These are phyloP conservation scores for Mya arenaria DNA, from an alignment of 1,140 invertebrate species.

Conservation along the genomic window DNA sequence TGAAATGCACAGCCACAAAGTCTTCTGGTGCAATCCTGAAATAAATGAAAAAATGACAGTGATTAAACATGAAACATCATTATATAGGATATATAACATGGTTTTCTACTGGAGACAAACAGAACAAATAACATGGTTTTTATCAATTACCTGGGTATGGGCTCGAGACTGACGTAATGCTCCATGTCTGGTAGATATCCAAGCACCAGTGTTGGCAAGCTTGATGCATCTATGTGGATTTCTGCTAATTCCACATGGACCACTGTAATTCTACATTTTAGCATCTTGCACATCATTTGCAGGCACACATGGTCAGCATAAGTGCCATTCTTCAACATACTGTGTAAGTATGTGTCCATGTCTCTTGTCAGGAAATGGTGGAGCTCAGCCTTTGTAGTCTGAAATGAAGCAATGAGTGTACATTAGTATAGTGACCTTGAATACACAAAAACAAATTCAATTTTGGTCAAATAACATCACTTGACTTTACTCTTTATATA, in stretches of 20 bases:
- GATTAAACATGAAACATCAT: too few species aligned
- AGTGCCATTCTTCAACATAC: constrained; percentile 12
- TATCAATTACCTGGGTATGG: neutral
- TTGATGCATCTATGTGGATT: neutral
- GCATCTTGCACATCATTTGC: neutral
- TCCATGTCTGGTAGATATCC: constrained; percentile 12
- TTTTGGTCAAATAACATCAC: too few species aligned
- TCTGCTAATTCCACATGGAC: constrained; percentile 3
- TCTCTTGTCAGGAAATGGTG: neutral
- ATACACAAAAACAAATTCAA: too few species aligned
- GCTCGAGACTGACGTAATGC: constrained; percentile 21
- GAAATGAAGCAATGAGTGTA: too few species aligned
- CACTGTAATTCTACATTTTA: neutral
- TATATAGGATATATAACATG: too few species aligned
- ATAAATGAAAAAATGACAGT: neutral
- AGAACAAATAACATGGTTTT: neutral
- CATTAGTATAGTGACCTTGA: too few species aligned
- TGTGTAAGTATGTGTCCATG: neutral
- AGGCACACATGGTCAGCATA: constrained; percentile 41
- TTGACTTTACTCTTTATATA: too few species aligned
- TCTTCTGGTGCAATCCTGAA: neutral
- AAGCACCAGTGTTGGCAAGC: neutral
- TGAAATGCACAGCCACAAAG: neutral
- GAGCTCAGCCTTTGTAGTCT: constrained; percentile 6
- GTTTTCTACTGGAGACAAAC: neutral